A percentile compares a stretch with the other conserved stretches of the same genome.
These are phyloP conservation scores for Apamea sordens DNA, from an alignment of 2,888 invertebrate genomes.

Conservation along the genomic window DNA sequence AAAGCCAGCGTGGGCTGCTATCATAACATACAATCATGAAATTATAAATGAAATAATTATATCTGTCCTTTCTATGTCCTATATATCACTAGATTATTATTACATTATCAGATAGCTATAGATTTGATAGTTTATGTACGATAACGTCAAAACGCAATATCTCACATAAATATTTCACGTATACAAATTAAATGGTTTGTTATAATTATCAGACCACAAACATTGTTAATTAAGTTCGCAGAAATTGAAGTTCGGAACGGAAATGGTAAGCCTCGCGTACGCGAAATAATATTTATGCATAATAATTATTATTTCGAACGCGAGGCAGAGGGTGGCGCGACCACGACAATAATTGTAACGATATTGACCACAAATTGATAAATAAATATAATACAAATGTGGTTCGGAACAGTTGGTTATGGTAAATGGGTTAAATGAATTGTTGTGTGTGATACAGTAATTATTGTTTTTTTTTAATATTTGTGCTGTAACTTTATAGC, in stretches of 20 bases:
- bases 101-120: constrained; percentile 24
- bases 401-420: constrained; percentile 9
- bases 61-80: constrained; percentile 34
- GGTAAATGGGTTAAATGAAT: neutral
- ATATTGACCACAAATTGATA: constrained; percentile 47
- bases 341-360: constrained; percentile 30
- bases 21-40: constrained; percentile 17
- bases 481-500: neutral
- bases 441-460: neutral
- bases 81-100: constrained; percentile 6
- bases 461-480: neutral
- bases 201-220: neutral
- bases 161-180: neutral
- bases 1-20: neutral
- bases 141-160: constrained; percentile 6
- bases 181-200: neutral
- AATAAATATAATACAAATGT: constrained; percentile 27
- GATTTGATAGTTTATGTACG: constrained; percentile 18
- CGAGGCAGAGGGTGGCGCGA: constrained; percentile 1
- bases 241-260: neutral
- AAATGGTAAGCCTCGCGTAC: neutral
- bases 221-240: constrained; percentile 10
- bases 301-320: constrained; percentile 19
- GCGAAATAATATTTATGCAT: neutral
- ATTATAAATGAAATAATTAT: constrained; percentile 23